Evolutionary conservation across 1,140 invertebrate genomes (phyloP).

Genomic region (Brachionus rotundiformis): DNA sequence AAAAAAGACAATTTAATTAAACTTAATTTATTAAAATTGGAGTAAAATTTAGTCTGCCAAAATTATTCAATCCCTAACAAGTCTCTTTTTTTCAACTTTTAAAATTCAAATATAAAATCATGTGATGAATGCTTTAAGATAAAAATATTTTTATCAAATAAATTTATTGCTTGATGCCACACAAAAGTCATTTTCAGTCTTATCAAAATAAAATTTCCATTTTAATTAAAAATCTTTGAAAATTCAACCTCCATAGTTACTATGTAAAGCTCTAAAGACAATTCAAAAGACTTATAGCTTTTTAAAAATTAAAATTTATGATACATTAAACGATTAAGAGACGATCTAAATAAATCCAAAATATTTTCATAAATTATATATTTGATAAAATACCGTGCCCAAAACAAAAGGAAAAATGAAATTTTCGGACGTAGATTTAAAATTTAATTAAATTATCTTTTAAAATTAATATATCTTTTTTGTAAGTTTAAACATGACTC

Average conservation of each 20-base stretch:
- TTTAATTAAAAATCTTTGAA: neutral
- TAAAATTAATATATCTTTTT: neutral
- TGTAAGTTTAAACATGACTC: neutral
- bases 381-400: neutral
- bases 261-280: neutral
- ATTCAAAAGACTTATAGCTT: neutral
- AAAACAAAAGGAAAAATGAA: slow-evolving; percentile 11
- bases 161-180: neutral
- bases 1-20: too few relatives aligned
- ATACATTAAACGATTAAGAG: slow-evolving; percentile 14
- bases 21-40: too few relatives aligned
- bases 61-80: too few relatives aligned
- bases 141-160: too few relatives aligned
- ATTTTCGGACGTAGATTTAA: neutral
- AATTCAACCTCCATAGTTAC: neutral
- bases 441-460: neutral
- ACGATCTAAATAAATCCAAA: neutral
- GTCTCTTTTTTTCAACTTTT: too few relatives aligned
- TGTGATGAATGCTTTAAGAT: too few relatives aligned
- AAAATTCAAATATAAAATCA: too few relatives aligned
- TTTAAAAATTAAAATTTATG: slow-evolving; percentile 31
- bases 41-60: too few relatives aligned
- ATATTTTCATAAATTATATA: neutral
- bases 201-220: neutral
- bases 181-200: neutral